phyloP scores from a whole-genome alignment of 2,113 vertebrate species.

The Chaenocephalus aceratus region DNA sequence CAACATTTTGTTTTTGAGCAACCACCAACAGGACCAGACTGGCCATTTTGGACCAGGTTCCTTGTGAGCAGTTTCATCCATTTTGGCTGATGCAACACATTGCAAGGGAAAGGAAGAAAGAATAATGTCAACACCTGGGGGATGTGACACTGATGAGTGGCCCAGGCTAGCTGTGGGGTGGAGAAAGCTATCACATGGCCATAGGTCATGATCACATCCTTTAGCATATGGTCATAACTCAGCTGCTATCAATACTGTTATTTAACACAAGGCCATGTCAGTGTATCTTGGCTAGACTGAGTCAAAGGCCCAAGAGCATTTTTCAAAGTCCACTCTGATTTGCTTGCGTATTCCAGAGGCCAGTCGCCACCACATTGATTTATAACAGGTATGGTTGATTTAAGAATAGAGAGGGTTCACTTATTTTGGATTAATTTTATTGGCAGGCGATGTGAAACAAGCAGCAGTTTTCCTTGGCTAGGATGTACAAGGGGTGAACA shows the following conservation, averaged over 20 bases:
- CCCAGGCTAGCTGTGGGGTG: neutral
- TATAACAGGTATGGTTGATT: neutral
- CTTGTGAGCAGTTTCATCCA: neutral
- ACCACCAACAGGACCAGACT: neutral
- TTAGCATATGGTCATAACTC: constrained; percentile 9
- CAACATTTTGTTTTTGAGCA: neutral
- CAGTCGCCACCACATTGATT: neutral
- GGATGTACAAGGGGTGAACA: constrained; percentile 10
- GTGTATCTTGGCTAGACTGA: neutral
- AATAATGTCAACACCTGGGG: neutral
- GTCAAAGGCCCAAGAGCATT: neutral
- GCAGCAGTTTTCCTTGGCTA: constrained; percentile 10
- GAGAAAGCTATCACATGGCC: neutral
- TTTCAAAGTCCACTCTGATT: neutral
- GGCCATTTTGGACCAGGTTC: neutral
- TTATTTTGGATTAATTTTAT: constrained; percentile 23
- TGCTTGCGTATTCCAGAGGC: neutral
- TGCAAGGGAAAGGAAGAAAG: neutral
- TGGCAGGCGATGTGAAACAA: constrained; percentile 28
- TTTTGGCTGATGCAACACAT: constrained; percentile 20
- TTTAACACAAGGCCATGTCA: neutral
- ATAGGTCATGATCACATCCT: constrained; percentile 1
- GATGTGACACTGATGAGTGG: neutral
- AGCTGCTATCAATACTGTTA: constrained; percentile 12
- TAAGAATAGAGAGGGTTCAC: neutral